Conservation (phyloP, 2,797 vertebrate genomes). For the Rhinichthys osculus region DNA sequence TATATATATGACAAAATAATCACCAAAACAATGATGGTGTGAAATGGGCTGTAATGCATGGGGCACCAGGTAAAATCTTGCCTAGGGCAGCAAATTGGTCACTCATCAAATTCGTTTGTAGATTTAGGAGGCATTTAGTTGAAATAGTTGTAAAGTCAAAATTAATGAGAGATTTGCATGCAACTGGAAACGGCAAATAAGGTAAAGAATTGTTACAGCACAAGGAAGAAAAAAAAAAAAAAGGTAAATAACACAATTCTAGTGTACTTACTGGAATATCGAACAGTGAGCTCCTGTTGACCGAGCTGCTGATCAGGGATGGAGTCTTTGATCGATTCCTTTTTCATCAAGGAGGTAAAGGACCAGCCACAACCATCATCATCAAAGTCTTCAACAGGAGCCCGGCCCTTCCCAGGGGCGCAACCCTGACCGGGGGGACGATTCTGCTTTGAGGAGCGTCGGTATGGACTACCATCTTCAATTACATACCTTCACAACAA, state of each 20-base stretch:
- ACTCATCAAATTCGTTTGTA: not conserved
- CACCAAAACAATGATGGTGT: no score
- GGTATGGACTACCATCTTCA: conserved; percentile 90
- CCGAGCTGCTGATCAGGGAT: conserved; percentile 91
- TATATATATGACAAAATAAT: no score
- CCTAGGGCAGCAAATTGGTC: no score
- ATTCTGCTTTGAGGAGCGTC: conserved; percentile 83
- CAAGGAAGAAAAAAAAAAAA: not conserved
- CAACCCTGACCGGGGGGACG: conserved; percentile 66
- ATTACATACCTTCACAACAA: conserved; percentile 84
- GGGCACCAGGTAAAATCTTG: no score
- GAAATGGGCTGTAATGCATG: no score
- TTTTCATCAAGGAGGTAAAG: conserved; percentile 79
- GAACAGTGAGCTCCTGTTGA: conserved; percentile 85
- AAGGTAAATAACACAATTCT: not conserved
- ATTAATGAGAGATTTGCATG: not conserved
- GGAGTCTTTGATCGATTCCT: conserved; percentile 83
- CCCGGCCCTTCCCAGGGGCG: conserved; percentile 62
- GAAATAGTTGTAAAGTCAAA: not conserved
- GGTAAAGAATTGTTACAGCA: not conserved
- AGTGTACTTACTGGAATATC: conserved; percentile 85
- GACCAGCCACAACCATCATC: conserved; percentile 76
- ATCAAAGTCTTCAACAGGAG: conserved; percentile 83
- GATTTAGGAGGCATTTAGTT: not conserved
- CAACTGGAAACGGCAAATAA: not conserved